These are phyloP conservation scores for Drosophila recens DNA, from an alignment of 2,888 invertebrate species.

Conservation along the genomic window DNA sequence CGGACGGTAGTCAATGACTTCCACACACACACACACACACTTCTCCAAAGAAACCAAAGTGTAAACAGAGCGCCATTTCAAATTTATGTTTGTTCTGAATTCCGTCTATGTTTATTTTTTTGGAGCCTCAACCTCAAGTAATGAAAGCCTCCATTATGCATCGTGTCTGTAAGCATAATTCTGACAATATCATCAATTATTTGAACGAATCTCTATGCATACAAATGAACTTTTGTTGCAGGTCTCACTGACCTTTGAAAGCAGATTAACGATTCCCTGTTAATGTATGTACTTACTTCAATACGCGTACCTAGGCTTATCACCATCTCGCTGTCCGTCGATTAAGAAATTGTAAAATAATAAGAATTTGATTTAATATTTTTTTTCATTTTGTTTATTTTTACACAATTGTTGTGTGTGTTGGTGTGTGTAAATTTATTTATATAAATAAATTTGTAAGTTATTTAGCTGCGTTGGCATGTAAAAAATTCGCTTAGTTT, in stretches of 20 bases:
- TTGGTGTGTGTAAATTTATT: slow-evolving; percentile 55
- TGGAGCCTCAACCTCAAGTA: slow-evolving; percentile 37
- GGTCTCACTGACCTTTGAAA: slow-evolving; percentile 15
- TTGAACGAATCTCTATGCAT: background rate
- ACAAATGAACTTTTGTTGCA: background rate
- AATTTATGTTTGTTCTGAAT: slow-evolving; percentile 16
- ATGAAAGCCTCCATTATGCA: slow-evolving; percentile 2
- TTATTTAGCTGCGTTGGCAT: slow-evolving; percentile 64
- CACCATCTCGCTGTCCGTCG: background rate
- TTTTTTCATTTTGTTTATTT: slow-evolving; percentile 65
- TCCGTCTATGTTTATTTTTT: slow-evolving; percentile 28
- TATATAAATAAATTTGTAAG: slow-evolving; percentile 67
- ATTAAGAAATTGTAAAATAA: slow-evolving; percentile 9
- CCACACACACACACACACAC: background rate
- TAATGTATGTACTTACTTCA: background rate
- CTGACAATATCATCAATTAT: slow-evolving; percentile 28
- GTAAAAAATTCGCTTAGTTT: slow-evolving; percentile 66
- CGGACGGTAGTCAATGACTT: slow-evolving; percentile 63
- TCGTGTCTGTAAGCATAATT: slow-evolving; percentile 1
- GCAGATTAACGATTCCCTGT: slow-evolving; percentile 8
- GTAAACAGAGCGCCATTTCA: slow-evolving; percentile 44
- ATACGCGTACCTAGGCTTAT: slow-evolving; percentile 28
- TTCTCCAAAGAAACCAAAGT: background rate
- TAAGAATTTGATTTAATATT: slow-evolving; percentile 42
- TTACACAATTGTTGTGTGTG: slow-evolving; percentile 68